Conservation (phyloP, 2,888 invertebrate genomes). For the Nineta flava region DNA sequence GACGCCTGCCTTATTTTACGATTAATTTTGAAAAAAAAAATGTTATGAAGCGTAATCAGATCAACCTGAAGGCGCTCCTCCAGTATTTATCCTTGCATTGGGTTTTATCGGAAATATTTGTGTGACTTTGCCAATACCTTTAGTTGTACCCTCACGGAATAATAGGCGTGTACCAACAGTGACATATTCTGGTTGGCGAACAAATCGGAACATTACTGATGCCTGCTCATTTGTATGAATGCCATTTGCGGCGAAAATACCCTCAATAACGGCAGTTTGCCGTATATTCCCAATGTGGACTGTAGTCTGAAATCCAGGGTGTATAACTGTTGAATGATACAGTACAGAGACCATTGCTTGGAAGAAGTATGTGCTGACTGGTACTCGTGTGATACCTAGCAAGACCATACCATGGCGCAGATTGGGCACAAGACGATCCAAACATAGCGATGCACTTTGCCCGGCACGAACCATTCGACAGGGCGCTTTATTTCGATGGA, state of each 20-base stretch:
- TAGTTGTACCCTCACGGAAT: conserved; percentile 69
- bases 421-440: conserved; percentile 43
- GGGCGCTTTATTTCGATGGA: conserved; percentile 85
- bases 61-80: background rate
- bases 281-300: conserved; percentile 91
- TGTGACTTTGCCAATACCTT: conserved; percentile 73
- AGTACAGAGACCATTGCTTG: conserved; percentile 80
- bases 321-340: conserved; percentile 73
- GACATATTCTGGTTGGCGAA: conserved; percentile 79
- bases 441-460: conserved; percentile 72
- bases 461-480: conserved; percentile 77
- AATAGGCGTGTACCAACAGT: conserved; percentile 61
- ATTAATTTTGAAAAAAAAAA: no score
- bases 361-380: conserved; percentile 44
- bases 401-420: conserved; percentile 77
- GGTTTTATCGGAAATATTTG: conserved; percentile 48
- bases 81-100: background rate
- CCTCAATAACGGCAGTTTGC: conserved; percentile 82
- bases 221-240: conserved; percentile 73
- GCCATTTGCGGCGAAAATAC: conserved; percentile 44
- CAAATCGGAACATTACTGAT: conserved; percentile 75
- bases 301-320: conserved; percentile 76
- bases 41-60: no score
- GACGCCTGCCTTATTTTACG: no score
- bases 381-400: conserved; percentile 34